A percentile compares a stretch with the other conserved stretches of the same genome.
Evolutionary conservation across 2,888 invertebrate genomes (phyloP).

Genomic region (Teinopalpus imperialis): DNA sequence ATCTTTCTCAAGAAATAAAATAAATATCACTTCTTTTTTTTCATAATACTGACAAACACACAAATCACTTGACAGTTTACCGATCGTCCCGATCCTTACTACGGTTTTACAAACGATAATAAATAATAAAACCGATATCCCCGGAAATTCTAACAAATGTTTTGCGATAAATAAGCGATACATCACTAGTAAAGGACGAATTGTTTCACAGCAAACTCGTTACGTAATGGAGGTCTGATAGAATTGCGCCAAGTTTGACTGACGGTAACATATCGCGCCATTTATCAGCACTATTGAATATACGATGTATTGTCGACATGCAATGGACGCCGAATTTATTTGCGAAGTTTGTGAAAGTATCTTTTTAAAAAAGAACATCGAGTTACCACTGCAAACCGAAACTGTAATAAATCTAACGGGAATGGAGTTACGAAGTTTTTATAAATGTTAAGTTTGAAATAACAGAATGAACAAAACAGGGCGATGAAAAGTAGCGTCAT

Average conservation of each 20-base stretch:
- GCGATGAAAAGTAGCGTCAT: too few relatives aligned
- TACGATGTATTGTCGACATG: not conserved
- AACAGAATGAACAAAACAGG: too few relatives aligned
- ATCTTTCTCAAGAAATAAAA: too few relatives aligned
- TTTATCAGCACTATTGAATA: not conserved
- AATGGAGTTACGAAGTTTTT: not conserved
- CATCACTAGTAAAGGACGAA: not conserved
- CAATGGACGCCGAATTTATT: conserved; percentile 6
- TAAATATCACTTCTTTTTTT: too few relatives aligned
- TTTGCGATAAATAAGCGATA: conserved; percentile 1
- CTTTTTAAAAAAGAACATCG: not conserved
- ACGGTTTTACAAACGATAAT: too few relatives aligned
- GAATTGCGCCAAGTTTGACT: conserved; percentile 13
- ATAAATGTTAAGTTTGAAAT: too few relatives aligned
- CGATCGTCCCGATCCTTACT: too few relatives aligned
- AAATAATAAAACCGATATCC: conserved; percentile 7
- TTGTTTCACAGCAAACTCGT: not conserved
- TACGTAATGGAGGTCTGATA: conserved; percentile 4
- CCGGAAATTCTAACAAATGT: conserved; percentile 1
- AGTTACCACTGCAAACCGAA: not conserved
- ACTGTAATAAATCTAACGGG: not conserved
- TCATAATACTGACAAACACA: too few relatives aligned
- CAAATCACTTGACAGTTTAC: too few relatives aligned
- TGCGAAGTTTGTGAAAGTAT: not conserved
- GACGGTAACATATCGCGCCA: conserved; percentile 12